These are phyloP conservation scores for Opisthograptis luteolata DNA, from an alignment of 2,888 invertebrate species.

Conservation along the genomic window DNA sequence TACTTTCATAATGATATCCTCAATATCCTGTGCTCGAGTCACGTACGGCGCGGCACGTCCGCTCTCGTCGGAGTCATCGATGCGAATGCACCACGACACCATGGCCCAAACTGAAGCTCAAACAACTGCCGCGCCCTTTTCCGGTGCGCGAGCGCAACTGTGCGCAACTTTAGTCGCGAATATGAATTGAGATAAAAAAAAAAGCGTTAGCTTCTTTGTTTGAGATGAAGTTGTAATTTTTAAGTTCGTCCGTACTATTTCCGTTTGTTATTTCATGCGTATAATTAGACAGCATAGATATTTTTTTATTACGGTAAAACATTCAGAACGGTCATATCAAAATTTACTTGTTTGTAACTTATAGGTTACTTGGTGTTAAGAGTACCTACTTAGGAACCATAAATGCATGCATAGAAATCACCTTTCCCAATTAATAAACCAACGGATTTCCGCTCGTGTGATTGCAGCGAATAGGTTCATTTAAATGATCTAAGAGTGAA, in stretches of 20 bases:
- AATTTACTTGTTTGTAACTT: no score
- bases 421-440: slow-evolving; percentile 12
- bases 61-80: slow-evolving; percentile 51
- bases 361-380: not conserved
- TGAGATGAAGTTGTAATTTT: slow-evolving; percentile 1
- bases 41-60: slow-evolving; percentile 58
- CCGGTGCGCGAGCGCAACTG: slow-evolving; percentile 59
- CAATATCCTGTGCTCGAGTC: slow-evolving; percentile 50
- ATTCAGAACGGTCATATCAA: no score
- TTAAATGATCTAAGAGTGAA: slow-evolving; percentile 12
- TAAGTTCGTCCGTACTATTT: not conserved
- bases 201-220: slow-evolving; percentile 9
- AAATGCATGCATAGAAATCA: not conserved
- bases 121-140: slow-evolving; percentile 73
- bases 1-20: slow-evolving; percentile 9
- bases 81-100: slow-evolving; percentile 49
- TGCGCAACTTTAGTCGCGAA: slow-evolving; percentile 32
- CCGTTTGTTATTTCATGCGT: slow-evolving; percentile 7
- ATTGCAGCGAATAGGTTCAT: slow-evolving; percentile 11
- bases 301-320: no score
- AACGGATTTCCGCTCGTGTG: slow-evolving; percentile 16
- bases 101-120: slow-evolving; percentile 61
- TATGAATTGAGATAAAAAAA: slow-evolving; percentile 7
- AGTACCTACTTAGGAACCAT: not conserved
- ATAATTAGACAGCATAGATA: no score